A percentile compares a stretch with the other conserved stretches of the same genome.
Conservation (phyloP, 2,888 invertebrate species). For the Papilio gigon region DNA sequence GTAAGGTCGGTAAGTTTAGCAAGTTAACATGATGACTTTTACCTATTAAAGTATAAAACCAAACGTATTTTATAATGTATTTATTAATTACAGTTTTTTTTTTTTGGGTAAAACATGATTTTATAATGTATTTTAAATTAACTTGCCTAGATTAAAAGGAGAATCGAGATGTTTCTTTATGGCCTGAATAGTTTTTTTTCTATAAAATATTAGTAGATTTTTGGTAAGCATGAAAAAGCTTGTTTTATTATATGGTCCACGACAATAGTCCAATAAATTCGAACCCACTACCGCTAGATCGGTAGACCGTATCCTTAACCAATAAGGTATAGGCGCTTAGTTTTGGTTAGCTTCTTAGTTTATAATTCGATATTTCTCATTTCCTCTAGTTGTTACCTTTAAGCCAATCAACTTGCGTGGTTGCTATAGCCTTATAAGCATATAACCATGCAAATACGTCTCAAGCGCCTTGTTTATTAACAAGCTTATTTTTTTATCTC, state of each 20-base stretch:
- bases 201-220: too few species aligned
- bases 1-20: neutral
- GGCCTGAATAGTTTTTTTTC: neutral
- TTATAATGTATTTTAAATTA: neutral
- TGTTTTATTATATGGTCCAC: too few species aligned
- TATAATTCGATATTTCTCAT: neutral
- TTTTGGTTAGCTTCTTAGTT: too few species aligned
- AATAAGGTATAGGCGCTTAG: too few species aligned
- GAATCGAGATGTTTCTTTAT: neutral
- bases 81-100: too few species aligned
- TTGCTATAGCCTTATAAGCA: neutral
- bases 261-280: too few species aligned
- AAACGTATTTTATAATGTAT: neutral
- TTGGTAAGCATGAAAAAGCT: too few species aligned
- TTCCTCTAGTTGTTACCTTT: neutral
- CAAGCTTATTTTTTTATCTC: conserved; percentile 10
- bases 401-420: neutral
- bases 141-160: neutral
- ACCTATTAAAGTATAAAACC: neutral
- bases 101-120: neutral
- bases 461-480: conserved; percentile 1
- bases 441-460: neutral
- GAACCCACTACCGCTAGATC: too few species aligned
- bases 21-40: neutral
- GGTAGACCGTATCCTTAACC: too few species aligned